Percentiles rank a stretch among this genome's conserved stretches.
phyloP scores from a whole-genome alignment of 2,113 vertebrate species.

The Dissostichus mawsoni region DNA sequence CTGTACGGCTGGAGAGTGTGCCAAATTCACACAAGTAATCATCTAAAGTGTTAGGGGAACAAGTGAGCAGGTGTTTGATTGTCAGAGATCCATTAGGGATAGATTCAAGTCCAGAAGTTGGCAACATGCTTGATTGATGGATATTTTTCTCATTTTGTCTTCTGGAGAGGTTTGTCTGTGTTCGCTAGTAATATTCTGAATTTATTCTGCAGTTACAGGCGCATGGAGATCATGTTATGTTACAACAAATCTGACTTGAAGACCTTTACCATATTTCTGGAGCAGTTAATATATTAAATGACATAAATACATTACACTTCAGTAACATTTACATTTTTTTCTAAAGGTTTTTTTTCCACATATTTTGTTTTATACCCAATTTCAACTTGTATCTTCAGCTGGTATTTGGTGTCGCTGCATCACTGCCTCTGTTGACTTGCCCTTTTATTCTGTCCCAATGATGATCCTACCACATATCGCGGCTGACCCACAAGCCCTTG shows the following conservation, averaged over 20 bases:
- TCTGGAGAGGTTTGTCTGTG: conserved; percentile 27
- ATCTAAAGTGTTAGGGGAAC: conserved; percentile 60
- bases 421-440: conserved; percentile 54
- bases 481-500: conserved; percentile 79
- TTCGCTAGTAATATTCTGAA: conserved; percentile 25
- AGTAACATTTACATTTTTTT: not conserved
- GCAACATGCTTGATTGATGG: conserved; percentile 53
- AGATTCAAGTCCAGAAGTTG: conserved; percentile 64
- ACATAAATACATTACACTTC: not conserved
- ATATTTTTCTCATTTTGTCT: conserved; percentile 39
- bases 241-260: conserved; percentile 21
- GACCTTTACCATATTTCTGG: not conserved
- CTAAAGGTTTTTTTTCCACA: not conserved
- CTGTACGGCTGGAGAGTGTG: conserved; percentile 28
- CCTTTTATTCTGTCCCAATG: conserved; percentile 59
- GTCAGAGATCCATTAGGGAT: conserved; percentile 59
- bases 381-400: conserved; percentile 3
- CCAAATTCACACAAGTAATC: conserved; percentile 65
- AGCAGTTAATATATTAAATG: not conserved
- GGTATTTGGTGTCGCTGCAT: not conserved
- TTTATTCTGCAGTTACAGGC: conserved; percentile 21
- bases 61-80: conserved; percentile 69
- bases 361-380: not conserved
- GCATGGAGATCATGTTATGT: not conserved
- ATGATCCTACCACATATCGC: conserved; percentile 72